Evolutionary conservation across 2,888 invertebrate genomes (phyloP).

Genomic region (Pachliopta kotzebuea): DNA sequence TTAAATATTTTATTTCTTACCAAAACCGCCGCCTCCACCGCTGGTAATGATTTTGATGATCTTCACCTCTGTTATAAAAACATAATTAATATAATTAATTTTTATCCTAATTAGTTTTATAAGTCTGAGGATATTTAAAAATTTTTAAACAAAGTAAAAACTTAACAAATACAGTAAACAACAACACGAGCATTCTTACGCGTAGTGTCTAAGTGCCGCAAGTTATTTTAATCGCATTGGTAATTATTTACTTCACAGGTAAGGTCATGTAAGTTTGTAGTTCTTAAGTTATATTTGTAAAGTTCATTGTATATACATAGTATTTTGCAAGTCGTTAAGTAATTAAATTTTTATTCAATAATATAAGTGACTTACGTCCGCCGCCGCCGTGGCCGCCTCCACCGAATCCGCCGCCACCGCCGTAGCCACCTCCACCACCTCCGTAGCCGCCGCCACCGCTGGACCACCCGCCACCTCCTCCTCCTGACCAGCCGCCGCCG

Average conservation of each 20-base stretch:
- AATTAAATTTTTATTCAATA: neutral
- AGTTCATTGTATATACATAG: neutral
- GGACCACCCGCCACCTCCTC: conserved; percentile 43
- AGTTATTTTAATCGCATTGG: no score
- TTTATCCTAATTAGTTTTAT: no score
- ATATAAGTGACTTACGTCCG: conserved; percentile 36
- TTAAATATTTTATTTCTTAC: conserved; percentile 36
- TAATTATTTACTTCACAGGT: no score
- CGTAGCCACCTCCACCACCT: conserved; percentile 41
- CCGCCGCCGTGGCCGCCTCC: conserved; percentile 42
- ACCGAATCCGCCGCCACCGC: conserved; percentile 36
- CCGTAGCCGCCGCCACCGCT: conserved; percentile 41
- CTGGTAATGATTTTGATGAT: conserved; percentile 62
- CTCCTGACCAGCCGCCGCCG: conserved; percentile 48
- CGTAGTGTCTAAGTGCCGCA: no score
- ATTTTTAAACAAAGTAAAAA: no score
- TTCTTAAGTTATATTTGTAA: neutral
- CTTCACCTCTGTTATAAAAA: conserved; percentile 52
- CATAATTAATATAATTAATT: conserved; percentile 1
- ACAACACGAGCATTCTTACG: no score
- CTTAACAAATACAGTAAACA: no score
- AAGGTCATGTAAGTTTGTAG: no score
- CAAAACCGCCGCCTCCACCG: conserved; percentile 51
- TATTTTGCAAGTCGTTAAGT: neutral
- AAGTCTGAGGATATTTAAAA: neutral